phyloP scores from a whole-genome alignment of 2,113 vertebrate genomes.

The Verasper variegatus region DNA sequence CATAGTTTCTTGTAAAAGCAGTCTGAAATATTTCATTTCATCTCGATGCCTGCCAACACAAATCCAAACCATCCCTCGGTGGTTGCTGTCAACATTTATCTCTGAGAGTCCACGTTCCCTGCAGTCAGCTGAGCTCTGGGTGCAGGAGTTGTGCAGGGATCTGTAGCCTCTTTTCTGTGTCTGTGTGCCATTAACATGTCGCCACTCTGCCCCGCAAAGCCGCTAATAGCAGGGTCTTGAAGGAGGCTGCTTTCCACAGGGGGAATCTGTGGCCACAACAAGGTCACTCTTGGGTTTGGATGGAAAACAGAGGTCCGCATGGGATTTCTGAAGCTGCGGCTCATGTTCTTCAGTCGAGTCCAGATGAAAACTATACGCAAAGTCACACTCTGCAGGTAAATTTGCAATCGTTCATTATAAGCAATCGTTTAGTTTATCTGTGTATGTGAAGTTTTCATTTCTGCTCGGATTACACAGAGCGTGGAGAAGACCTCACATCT shows the following conservation, averaged over 20 bases:
- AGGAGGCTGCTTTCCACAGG: conserved; percentile 63
- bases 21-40: conserved; percentile 19
- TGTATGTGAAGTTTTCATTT: conserved; percentile 21
- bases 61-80: conserved; percentile 41
- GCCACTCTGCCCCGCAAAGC: conserved; percentile 72
- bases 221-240: conserved; percentile 71
- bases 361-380: background rate
- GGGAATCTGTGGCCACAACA: conserved; percentile 75
- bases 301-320: conserved; percentile 42
- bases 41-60: conserved; percentile 12
- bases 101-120: conserved; percentile 38
- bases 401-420: too few species aligned
- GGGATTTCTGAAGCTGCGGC: conserved; percentile 22
- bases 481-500: conserved; percentile 74
- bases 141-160: conserved; percentile 26
- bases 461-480: background rate
- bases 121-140: conserved; percentile 50
- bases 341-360: conserved; percentile 23
- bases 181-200: conserved; percentile 74
- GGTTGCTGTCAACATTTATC: conserved; percentile 36
- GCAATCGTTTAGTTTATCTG: conserved; percentile 26
- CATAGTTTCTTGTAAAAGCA: conserved; percentile 38
- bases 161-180: conserved; percentile 50
- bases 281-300: conserved; percentile 73
- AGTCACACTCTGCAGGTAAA: background rate